Evolutionary conservation across 92 coral and sea anemone species (phyloP), one percentile per base, ranked within the genome.

Genomic region (Heteractis magnifica): DNA sequence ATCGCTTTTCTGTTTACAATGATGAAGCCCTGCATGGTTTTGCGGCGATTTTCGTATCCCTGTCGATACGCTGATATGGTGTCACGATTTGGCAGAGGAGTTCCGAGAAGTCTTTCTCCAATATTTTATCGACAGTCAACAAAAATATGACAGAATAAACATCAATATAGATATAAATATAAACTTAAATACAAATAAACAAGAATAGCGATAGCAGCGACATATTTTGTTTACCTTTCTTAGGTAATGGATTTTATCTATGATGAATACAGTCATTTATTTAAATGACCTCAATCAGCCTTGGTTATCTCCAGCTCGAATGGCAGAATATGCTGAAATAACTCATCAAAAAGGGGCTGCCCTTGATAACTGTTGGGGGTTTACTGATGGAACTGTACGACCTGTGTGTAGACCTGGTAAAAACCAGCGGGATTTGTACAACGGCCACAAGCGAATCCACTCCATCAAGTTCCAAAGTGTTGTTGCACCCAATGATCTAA

Each of bases 361-460:
- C 50, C 48, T 75, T 20, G 78, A 75, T 23, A 75, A 75, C 78
- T 75, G 78, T 9, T 75, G 26, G 26, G 78, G 78, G 11, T 75
- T 75, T 75, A 49, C 4, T 23, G 78, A 75, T 75, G 78, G 78
- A 6, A 75, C 78, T 23, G 78, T 75, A 16, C 7, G 78, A 49
- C 78, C 78, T 49, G 49, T 75, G n/a, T 23, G 49, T 9, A 15
- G 78, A 75, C 78, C 50, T 19, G 78, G 49, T 20, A 18, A 75
- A 16, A 15, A 26, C 11, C 78, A 75, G 26, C 26, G 48, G 10
- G 52, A 1, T 26, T 23, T 75, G 19, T 75, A 48, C 18, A 75
- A 75, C 4, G 50, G 78, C 12, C 78, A 75, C 49, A 75, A 26
- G 26, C 26, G 26, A 26, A 26, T 26, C 26, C 78, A 75, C 49